These are phyloP conservation scores for Cryptomyrus ogoouensis DNA, from an alignment of 2,113 vertebrate species.

Conservation along the genomic window DNA sequence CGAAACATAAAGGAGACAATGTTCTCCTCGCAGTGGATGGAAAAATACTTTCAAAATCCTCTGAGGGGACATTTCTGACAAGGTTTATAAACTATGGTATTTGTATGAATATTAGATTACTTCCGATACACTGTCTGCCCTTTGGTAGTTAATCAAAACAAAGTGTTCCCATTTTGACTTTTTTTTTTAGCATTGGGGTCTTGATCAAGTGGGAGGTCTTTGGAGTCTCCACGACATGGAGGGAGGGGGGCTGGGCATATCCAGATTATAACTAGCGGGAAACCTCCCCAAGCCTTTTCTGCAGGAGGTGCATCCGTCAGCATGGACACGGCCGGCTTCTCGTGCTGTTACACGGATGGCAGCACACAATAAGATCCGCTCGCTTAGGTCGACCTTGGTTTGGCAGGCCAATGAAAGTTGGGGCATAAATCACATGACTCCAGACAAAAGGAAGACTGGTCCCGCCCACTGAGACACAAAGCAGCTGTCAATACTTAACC, in stretches of 20 bases:
- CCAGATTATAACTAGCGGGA: not conserved
- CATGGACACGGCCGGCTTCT: not conserved
- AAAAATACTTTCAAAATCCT: not conserved
- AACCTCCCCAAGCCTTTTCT: not conserved
- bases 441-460: constrained; percentile 44
- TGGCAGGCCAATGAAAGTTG: not conserved
- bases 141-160: not conserved
- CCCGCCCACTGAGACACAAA: constrained; percentile 44
- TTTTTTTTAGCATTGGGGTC: not conserved
- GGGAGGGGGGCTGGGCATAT: not conserved
- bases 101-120: constrained; percentile 6
- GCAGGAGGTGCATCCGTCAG: not conserved
- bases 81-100: not conserved
- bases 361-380: constrained; percentile 43
- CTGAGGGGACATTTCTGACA: not conserved
- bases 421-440: constrained; percentile 47
- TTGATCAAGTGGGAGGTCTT: not conserved
- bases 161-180: not conserved
- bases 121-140: not conserved
- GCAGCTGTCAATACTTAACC: not conserved
- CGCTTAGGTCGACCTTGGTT: not conserved
- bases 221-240: not conserved
- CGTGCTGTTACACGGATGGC: not conserved
- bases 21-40: not conserved
- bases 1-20: not conserved